These are phyloP conservation scores for Tyrannus savana DNA, from an alignment of 2,113 vertebrate species.

Conservation along the genomic window DNA sequence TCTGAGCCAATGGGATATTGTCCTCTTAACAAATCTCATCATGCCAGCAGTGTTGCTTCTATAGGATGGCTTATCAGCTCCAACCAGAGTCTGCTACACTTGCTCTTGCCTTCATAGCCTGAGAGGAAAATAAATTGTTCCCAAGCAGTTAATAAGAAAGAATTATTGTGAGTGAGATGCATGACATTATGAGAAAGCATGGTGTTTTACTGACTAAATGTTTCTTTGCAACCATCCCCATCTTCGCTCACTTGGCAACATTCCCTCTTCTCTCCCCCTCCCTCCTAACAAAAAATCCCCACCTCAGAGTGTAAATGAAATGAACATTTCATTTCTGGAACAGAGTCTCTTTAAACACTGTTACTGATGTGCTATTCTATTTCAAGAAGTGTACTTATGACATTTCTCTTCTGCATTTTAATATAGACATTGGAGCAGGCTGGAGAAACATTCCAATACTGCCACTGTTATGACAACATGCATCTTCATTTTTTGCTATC, in stretches of 20 bases:
- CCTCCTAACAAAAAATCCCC: neutral
- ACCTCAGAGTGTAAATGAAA: conserved; percentile 59
- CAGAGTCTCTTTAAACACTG: conserved; percentile 32
- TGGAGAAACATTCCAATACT: neutral
- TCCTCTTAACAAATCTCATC: conserved; percentile 90
- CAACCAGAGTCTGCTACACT: conserved; percentile 86
- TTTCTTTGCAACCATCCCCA: conserved; percentile 49
- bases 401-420: conserved; percentile 46
- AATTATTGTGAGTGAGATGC: conserved; percentile 88
- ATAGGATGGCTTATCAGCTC: conserved; percentile 89
- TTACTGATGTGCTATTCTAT: conserved; percentile 33
- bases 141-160: conserved; percentile 95
- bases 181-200: conserved; percentile 80
- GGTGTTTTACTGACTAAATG: conserved; percentile 74
- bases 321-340: conserved; percentile 59
- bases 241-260: neutral
- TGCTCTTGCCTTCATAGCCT: conserved; percentile 85
- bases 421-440: neutral
- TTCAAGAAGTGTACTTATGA: conserved; percentile 43
- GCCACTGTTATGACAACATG: neutral
- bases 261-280: neutral
- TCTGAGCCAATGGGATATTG: conserved; percentile 87
- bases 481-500: conserved; percentile 25
- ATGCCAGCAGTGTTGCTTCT: conserved; percentile 82
- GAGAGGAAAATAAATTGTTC: conserved; percentile 97